These are phyloP conservation scores for Troilus luridus DNA, from an alignment of 2,888 invertebrate genomes.

Conservation along the genomic window DNA sequence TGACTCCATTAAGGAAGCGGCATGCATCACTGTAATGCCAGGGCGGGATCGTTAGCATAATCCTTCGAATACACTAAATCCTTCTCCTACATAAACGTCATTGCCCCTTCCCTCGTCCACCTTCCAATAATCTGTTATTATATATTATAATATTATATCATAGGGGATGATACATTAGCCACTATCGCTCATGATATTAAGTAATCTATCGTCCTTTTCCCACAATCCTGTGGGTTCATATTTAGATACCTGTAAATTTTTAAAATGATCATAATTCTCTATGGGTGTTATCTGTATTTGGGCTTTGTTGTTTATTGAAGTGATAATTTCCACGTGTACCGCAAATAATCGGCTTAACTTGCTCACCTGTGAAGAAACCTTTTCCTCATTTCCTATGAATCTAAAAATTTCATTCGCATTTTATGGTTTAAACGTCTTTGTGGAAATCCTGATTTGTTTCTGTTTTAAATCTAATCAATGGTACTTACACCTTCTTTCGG, in stretches of 20 bases:
- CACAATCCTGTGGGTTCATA: neutral
- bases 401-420: too few relatives aligned
- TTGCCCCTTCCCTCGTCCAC: neutral
- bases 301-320: neutral
- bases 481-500: too few relatives aligned
- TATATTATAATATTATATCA: neutral
- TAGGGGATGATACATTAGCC: neutral
- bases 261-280: too few relatives aligned
- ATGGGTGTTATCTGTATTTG: neutral
- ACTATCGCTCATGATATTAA: neutral
- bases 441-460: too few relatives aligned
- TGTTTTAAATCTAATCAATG: too few relatives aligned
- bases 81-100: slow-evolving; percentile 16
- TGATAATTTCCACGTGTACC: neutral
- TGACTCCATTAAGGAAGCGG: neutral
- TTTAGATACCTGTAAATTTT: too few relatives aligned
- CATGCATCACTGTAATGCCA: slow-evolving; percentile 30
- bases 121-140: neutral
- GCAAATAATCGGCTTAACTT: neutral
- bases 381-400: too few relatives aligned
- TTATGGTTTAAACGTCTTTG: too few relatives aligned
- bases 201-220: neutral
- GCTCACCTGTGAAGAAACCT: too few relatives aligned
- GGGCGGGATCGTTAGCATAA: neutral
- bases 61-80: slow-evolving; percentile 37